Evolutionary conservation across 2,888 invertebrate species (phyloP).

Genomic region (Calliphora vomitoria): DNA sequence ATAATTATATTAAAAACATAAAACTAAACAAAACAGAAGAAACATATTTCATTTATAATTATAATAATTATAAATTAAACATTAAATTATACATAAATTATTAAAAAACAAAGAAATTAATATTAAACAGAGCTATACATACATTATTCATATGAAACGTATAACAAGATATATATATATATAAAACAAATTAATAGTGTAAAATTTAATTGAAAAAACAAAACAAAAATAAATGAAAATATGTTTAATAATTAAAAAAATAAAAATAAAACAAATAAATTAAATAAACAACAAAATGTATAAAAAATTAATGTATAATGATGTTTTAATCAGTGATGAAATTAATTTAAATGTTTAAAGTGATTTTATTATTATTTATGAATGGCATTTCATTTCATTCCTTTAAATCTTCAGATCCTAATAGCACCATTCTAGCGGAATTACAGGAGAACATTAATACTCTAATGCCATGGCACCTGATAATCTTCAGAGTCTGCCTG

Average conservation of each 20-base stretch:
- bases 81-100: slow-evolving; percentile 69
- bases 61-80: slow-evolving; percentile 70
- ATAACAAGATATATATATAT: slow-evolving; percentile 42
- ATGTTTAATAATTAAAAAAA: slow-evolving; percentile 56
- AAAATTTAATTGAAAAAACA: slow-evolving; percentile 64
- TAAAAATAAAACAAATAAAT: slow-evolving; percentile 49
- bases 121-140: slow-evolving; percentile 57
- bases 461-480: too few species aligned
- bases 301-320: slow-evolving; percentile 14
- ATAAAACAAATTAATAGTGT: slow-evolving; percentile 65
- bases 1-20: slow-evolving; percentile 10
- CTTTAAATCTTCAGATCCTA: too few species aligned
- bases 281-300: slow-evolving; percentile 43
- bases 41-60: slow-evolving; percentile 70
- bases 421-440: too few species aligned
- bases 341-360: too few species aligned
- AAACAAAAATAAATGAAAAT: slow-evolving; percentile 6
- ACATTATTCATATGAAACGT: slow-evolving; percentile 58
- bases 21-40: slow-evolving; percentile 63
- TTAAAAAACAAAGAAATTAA: slow-evolving; percentile 41
- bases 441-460: too few species aligned
- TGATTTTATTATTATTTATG: too few species aligned
- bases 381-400: too few species aligned
- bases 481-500: too few species aligned
- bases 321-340: too few species aligned